phyloP scores from a whole-genome alignment of 2,113 vertebrate genomes.

The Tenebrosternarchus preto region DNA sequence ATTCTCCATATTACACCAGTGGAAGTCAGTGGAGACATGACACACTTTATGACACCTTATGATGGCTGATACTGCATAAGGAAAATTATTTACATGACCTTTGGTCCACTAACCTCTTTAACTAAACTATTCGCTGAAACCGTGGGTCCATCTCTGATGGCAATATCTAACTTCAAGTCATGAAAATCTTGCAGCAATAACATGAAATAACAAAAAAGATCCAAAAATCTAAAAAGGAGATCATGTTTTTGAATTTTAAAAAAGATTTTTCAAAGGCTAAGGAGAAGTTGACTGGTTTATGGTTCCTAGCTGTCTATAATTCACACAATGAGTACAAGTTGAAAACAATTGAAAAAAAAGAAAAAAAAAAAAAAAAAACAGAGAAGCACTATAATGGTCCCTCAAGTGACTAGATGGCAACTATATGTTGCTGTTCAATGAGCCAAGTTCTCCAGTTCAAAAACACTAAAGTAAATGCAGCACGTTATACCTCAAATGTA shows the following conservation, averaged over 20 bases:
- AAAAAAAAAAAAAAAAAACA: too few species aligned
- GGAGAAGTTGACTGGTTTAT: too few species aligned
- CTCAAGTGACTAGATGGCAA: too few species aligned
- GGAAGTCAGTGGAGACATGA: not conserved
- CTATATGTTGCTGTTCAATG: too few species aligned
- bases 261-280: not conserved
- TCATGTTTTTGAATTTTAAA: not conserved
- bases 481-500: too few species aligned
- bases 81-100: not conserved
- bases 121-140: not conserved
- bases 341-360: too few species aligned
- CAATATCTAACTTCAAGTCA: not conserved
- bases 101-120: conserved; percentile 9
- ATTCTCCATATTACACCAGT: not conserved
- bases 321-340: too few species aligned
- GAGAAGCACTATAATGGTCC: too few species aligned
- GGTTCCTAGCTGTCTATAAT: too few species aligned
- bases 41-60: not conserved
- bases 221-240: not conserved
- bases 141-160: not conserved
- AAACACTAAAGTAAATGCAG: too few species aligned
- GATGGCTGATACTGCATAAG: not conserved
- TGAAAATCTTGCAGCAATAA: not conserved
- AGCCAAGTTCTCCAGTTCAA: too few species aligned
- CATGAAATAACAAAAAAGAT: not conserved